Evolutionary conservation across 2,113 vertebrate genomes (phyloP).

Genomic region (Salvelinus sp.): DNA sequence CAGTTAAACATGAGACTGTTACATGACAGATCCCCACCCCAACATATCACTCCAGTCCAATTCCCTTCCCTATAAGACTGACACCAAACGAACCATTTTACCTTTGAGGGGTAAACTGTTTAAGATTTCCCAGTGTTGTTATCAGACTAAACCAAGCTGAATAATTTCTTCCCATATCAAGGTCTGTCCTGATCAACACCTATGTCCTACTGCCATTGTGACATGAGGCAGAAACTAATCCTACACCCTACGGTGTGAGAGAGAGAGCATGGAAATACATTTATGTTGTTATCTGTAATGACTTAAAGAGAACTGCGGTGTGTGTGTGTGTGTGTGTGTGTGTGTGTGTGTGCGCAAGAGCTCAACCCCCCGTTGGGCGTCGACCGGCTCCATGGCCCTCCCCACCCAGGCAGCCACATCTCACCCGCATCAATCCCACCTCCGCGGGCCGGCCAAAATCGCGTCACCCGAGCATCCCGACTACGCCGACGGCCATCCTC

Average conservation of each 20-base stretch:
- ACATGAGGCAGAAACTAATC: neutral
- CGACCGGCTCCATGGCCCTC: too few relatives aligned
- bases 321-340: neutral
- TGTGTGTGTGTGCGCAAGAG: too few relatives aligned
- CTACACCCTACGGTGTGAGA: neutral
- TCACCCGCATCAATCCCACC: too few relatives aligned
- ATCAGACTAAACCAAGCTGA: conserved; percentile 10
- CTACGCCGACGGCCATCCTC: too few relatives aligned
- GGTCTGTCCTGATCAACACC: conserved; percentile 11
- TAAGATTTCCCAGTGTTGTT: neutral
- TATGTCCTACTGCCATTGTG: conserved; percentile 4
- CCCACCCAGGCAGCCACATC: too few relatives aligned
- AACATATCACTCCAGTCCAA: neutral
- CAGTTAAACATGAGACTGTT: neutral
- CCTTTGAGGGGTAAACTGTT: neutral
- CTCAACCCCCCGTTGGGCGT: too few relatives aligned
- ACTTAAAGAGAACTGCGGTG: conserved; percentile 18
- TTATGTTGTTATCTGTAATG: conserved; percentile 28
- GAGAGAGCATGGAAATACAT: neutral
- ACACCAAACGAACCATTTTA: neutral
- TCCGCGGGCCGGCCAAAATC: too few relatives aligned
- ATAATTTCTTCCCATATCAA: conserved; percentile 3
- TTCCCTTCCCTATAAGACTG: neutral
- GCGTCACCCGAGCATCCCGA: too few relatives aligned
- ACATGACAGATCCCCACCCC: neutral